Conservation (phyloP, 2,797 vertebrate species). For the Cephalopachus bancanus region DNA sequence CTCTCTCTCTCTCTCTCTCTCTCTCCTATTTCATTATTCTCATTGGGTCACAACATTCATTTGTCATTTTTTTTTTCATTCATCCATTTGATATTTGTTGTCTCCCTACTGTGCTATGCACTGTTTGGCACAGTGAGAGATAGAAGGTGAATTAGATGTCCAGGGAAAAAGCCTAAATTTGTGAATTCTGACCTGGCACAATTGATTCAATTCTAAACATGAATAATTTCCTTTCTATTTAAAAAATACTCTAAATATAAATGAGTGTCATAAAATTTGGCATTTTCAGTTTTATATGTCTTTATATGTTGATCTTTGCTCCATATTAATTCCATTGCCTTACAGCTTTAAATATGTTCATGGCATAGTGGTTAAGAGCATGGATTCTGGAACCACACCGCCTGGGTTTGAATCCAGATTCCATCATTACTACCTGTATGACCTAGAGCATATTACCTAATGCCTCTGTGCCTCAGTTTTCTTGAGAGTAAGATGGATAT, state of each 20-base stretch:
- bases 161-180: slow-evolving; percentile 46
- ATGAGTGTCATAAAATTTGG: slow-evolving; percentile 48
- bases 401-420: slow-evolving; percentile 32
- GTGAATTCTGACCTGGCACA: slow-evolving; percentile 23
- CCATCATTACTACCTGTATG: background rate
- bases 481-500: slow-evolving; percentile 31
- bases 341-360: slow-evolving; percentile 53
- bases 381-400: background rate
- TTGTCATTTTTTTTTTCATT: slow-evolving; percentile 72
- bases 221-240: slow-evolving; percentile 55
- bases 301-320: slow-evolving; percentile 49
- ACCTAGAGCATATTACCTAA: slow-evolving; percentile 11
- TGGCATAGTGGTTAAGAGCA: slow-evolving; percentile 6
- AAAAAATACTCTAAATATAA: slow-evolving; percentile 31
- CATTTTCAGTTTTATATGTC: slow-evolving; percentile 47
- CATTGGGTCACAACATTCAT: slow-evolving; percentile 42
- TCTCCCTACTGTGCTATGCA: background rate
- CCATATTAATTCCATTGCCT: slow-evolving; percentile 58
- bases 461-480: background rate
- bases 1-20: too few species aligned
- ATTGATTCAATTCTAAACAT: slow-evolving; percentile 49
- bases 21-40: background rate
- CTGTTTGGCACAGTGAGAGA: slow-evolving; percentile 51
- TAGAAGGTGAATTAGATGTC: slow-evolving; percentile 39
- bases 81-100: slow-evolving; percentile 62